Evolutionary conservation across 1,140 invertebrate species (phyloP), one percentile per base, ranked within the genome.

Genomic region (Odontomachus brunneus): DNA sequence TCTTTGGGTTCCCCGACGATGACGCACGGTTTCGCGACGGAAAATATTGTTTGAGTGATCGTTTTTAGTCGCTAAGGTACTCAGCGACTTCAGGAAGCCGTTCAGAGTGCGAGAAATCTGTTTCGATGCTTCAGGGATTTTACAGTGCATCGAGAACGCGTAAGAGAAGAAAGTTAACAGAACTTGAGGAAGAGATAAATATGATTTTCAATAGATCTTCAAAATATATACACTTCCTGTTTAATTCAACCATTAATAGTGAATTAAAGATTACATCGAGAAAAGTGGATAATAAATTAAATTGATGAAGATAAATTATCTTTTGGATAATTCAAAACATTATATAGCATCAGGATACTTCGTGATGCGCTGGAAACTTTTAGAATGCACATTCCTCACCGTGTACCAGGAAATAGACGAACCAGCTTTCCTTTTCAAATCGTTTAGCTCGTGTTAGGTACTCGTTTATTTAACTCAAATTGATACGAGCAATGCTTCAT

Each of bases 381-480:
- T 81, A 51, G 53, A 72, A 2, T n/a, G 22, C 26, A 19, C 11
- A 7, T 0, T 22, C 26, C 19, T 15, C 14, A 12, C 12, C 19
- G 17, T 71, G 22, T 48, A 24, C 9, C 17, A 24, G 22, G 9
- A 82, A 82, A 83, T 78, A 86, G 66, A 65, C 69, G 69, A 84
- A 53, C 51, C 22, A 33, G 44, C 67, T 86, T 84, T 85, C 51
- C 55, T 85, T 85, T 87, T 82, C 65, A 38, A 82, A 82, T 44
- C 57, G 17, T 44, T 59, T 26, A 73, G 11, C 19, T 72, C 19
- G 53, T 48, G 29, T 74, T 60, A 48, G n/a, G 5, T 48, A 29
- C 3, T 48, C 2, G 11, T 59, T 59, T 14, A 3, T 59, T 59
- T 14, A 1, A 24, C 22, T 9, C 15, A 12, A n/a, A 3, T 55